Conservation (phyloP, 2,797 vertebrate genomes). For the Gephyroberyx darwinii region DNA sequence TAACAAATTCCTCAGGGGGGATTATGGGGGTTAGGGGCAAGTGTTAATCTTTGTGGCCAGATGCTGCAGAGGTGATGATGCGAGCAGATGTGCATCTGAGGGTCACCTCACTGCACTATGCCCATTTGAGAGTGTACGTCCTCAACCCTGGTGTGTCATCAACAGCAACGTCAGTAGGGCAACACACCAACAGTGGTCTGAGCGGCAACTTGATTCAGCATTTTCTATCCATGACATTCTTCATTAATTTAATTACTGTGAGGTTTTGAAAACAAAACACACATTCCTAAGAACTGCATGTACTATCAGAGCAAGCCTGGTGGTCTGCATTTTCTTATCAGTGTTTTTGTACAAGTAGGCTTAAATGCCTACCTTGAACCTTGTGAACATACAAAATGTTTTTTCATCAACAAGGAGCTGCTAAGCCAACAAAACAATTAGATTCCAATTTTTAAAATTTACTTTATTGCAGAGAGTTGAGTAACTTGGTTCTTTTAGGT, state of each 20-base stretch:
- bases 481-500: not conserved
- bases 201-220: not conserved
- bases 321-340: conserved; percentile 59
- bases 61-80: conserved; percentile 76
- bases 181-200: not conserved
- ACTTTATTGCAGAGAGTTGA: too few relatives aligned
- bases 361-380: conserved; percentile 38
- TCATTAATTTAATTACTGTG: conserved; percentile 13
- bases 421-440: not conserved
- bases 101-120: conserved; percentile 46
- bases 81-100: conserved; percentile 73
- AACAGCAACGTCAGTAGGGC: not conserved
- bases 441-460: too few relatives aligned
- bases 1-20: conserved; percentile 69
- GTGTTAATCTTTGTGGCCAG: conserved; percentile 75
- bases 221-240: not conserved
- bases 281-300: conserved; percentile 25
- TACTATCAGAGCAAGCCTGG: conserved; percentile 18
- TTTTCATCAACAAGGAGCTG: not conserved
- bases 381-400: conserved; percentile 44
- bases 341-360: conserved; percentile 47
- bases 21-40: conserved; percentile 54
- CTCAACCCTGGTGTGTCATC: not conserved
- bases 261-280: conserved; percentile 37
- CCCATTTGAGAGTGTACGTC: conserved; percentile 15